Conservation (phyloP, 2,888 invertebrate genomes). For the Pseudoips prasinana region DNA sequence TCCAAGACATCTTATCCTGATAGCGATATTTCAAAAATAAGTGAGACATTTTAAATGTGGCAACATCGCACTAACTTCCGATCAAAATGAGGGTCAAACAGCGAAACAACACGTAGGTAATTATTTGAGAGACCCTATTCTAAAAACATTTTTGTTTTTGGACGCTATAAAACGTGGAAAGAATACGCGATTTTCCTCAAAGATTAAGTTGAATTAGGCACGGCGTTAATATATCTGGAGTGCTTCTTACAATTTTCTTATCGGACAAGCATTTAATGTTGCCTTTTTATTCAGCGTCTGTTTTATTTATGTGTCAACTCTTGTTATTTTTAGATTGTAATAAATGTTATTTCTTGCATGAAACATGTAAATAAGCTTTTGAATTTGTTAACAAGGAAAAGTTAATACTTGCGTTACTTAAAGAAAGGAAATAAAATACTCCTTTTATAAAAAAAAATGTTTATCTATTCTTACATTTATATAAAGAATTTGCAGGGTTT, state of each 20-base stretch:
- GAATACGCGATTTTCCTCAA: conserved; percentile 35
- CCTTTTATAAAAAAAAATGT: too few relatives aligned
- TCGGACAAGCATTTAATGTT: conserved; percentile 21
- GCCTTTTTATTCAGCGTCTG: conserved; percentile 5
- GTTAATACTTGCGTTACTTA: too few relatives aligned
- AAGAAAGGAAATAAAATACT: too few relatives aligned
- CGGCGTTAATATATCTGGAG: conserved; percentile 33
- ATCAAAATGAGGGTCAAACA: conserved; percentile 48
- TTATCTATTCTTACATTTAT: too few relatives aligned
- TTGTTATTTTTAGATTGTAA: too few relatives aligned
- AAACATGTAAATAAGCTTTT: too few relatives aligned
- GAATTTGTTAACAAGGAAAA: too few relatives aligned
- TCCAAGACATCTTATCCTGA: too few relatives aligned
- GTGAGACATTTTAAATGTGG: conserved; percentile 8
- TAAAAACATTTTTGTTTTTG: conserved; percentile 45
- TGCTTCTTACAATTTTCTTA: conserved; percentile 31
- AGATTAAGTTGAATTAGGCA: conserved; percentile 34
- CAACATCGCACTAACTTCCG: conserved; percentile 29
- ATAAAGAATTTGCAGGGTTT: too few relatives aligned
- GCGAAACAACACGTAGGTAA: conserved; percentile 73
- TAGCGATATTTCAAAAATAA: too few relatives aligned
- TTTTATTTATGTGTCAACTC: neutral
- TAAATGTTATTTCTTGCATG: too few relatives aligned
- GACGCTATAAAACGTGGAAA: conserved; percentile 43
- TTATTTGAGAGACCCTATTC: conserved; percentile 59